These are phyloP conservation scores for Dicycla oo DNA, from an alignment of 2,888 invertebrate genomes.

Conservation along the genomic window DNA sequence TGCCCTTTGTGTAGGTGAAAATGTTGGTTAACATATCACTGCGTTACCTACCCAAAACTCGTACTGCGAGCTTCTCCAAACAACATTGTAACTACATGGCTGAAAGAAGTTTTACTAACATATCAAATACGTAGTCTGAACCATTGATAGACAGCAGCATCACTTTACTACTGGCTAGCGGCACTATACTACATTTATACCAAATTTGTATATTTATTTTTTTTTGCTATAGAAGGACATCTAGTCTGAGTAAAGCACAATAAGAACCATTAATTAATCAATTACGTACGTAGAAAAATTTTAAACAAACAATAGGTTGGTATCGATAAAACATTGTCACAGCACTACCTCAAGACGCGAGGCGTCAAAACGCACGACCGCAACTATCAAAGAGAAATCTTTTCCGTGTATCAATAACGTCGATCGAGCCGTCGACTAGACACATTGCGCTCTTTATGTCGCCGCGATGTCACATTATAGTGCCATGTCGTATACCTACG, in stretches of 20 bases:
- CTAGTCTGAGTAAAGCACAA: not conserved
- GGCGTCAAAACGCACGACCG: slow-evolving; percentile 88
- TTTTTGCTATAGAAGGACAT: not conserved
- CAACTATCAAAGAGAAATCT: slow-evolving; percentile 91
- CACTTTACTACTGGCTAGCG: not conserved
- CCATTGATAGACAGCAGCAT: not conserved
- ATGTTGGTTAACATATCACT: not conserved
- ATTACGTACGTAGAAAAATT: not conserved
- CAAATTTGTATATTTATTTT: not conserved
- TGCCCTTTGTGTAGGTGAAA: not conserved
- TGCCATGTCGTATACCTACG: slow-evolving; percentile 51
- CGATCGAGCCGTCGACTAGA: slow-evolving; percentile 81
- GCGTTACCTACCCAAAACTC: not conserved
- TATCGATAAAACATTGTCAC: slow-evolving; percentile 53
- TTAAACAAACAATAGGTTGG: slow-evolving; percentile 45
- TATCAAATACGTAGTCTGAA: not conserved
- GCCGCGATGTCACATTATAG: slow-evolving; percentile 68
- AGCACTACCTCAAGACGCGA: slow-evolving; percentile 69
- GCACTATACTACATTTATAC: not conserved
- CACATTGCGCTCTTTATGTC: slow-evolving; percentile 82
- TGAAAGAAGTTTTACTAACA: not conserved
- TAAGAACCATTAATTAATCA: not conserved
- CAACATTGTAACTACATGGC: not conserved
- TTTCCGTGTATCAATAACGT: slow-evolving; percentile 90
- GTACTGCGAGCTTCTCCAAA: not conserved